These are phyloP conservation scores for Achlya flavicornis DNA, from an alignment of 2,888 invertebrate species.

Conservation along the genomic window DNA sequence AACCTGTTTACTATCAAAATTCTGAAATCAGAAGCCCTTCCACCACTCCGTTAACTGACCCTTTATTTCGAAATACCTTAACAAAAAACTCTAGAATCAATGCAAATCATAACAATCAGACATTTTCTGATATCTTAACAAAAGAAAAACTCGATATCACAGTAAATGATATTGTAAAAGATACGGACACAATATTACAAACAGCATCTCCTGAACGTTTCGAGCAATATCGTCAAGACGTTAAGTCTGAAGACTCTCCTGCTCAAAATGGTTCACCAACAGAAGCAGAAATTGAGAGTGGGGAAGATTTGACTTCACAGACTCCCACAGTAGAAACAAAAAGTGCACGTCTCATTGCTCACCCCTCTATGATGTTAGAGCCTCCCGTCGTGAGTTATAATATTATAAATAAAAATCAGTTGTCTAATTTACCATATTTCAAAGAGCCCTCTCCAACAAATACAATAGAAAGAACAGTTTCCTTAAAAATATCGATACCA, in stretches of 20 bases:
- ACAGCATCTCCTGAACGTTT: slow-evolving; percentile 56
- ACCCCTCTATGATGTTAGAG: slow-evolving; percentile 59
- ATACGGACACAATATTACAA: slow-evolving; percentile 63
- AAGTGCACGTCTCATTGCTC: slow-evolving; percentile 53
- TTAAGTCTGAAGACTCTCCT: slow-evolving; percentile 47
- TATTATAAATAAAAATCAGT: slow-evolving; percentile 52
- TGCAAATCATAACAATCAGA: slow-evolving; percentile 58
- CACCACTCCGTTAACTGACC: slow-evolving; percentile 42
- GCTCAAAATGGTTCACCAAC: slow-evolving; percentile 51
- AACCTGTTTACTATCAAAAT: slow-evolving; percentile 48
- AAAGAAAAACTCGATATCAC: slow-evolving; percentile 73
- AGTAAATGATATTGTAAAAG: slow-evolving; percentile 70
- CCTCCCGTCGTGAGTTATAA: slow-evolving; percentile 57
- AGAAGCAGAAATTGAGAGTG: slow-evolving; percentile 49
- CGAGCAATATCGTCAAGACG: slow-evolving; percentile 48
- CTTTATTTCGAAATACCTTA: slow-evolving; percentile 33
- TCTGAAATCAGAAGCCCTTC: slow-evolving; percentile 47
- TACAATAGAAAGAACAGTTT: slow-evolving; percentile 76
- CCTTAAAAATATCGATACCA: slow-evolving; percentile 76
- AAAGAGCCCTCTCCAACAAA: slow-evolving; percentile 63
- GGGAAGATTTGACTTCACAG: slow-evolving; percentile 61
- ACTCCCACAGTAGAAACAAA: slow-evolving; percentile 45
- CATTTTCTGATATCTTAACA: slow-evolving; percentile 70
- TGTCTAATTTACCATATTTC: slow-evolving; percentile 65
- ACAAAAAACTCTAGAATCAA: slow-evolving; percentile 48